Percentiles rank a stretch among this genome's conserved stretches.
Evolutionary conservation across 2,888 invertebrate species (phyloP).

Genomic region (Apamea monoglypha): DNA sequence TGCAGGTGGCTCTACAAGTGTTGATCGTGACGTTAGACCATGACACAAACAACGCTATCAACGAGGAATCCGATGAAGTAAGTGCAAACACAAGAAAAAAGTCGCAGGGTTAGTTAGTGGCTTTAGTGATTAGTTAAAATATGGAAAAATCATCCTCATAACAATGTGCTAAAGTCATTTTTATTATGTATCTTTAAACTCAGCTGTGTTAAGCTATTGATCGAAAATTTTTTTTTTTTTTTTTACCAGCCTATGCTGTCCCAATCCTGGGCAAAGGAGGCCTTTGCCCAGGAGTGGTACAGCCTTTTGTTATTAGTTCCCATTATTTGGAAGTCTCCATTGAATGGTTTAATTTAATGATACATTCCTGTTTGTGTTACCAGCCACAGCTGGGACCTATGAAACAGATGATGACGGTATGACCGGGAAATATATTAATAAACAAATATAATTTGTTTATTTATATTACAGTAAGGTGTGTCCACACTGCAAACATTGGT

Average conservation of each 20-base stretch:
- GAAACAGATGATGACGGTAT: constrained; percentile 56
- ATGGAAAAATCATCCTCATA: background rate
- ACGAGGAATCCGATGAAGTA: constrained; percentile 92
- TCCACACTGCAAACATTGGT: background rate
- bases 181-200: background rate
- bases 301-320: background rate
- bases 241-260: too few species aligned
- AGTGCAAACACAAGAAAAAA: constrained; percentile 59
- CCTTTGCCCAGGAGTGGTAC: too few species aligned
- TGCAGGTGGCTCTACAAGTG: constrained; percentile 95
- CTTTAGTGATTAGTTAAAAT: background rate
- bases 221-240: background rate
- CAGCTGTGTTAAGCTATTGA: background rate
- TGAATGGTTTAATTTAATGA: constrained; percentile 19
- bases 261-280: too few species aligned
- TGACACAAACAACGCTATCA: constrained; percentile 92
- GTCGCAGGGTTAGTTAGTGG: background rate
- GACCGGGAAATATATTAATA: constrained; percentile 24
- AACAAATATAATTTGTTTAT: background rate
- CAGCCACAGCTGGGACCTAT: constrained; percentile 44
- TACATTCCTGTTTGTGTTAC: constrained; percentile 36
- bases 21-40: constrained; percentile 99
- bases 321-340: background rate
- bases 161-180: background rate
- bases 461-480: background rate